Conservation (phyloP, 2,888 invertebrate species). For the Antheraea yamamai region DNA sequence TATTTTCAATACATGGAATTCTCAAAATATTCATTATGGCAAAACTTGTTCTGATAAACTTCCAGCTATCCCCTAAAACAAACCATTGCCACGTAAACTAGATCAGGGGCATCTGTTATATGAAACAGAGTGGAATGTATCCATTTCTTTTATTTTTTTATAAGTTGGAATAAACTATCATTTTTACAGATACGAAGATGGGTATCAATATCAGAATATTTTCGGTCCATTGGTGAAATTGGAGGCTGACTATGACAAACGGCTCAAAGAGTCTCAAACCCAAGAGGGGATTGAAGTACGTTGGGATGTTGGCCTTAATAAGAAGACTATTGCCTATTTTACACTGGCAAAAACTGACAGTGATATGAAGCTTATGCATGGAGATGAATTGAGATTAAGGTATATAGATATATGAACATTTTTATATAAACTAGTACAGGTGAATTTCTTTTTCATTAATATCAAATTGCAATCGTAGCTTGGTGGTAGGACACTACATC, state of each 20-base stretch:
- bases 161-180: neutral
- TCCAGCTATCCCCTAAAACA: neutral
- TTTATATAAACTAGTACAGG: neutral
- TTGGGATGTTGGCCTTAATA: slow-evolving; percentile 99
- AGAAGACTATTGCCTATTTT: slow-evolving; percentile 98
- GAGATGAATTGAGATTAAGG: slow-evolving; percentile 96
- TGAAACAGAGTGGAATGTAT: neutral
- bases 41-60: neutral
- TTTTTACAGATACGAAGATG: slow-evolving; percentile 93
- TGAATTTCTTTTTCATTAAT: too few species aligned
- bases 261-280: slow-evolving; percentile 98
- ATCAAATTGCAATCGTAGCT: too few species aligned
- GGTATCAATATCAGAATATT: slow-evolving; percentile 99
- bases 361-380: slow-evolving; percentile 99
- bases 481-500: too few species aligned
- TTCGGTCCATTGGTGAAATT: slow-evolving; percentile 98
- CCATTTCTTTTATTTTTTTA: neutral
- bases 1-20: neutral
- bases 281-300: slow-evolving; percentile 99
- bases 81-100: too few species aligned
- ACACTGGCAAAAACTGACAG: slow-evolving; percentile 98
- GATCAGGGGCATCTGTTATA: too few species aligned
- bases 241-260: slow-evolving; percentile 99
- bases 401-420: slow-evolving; percentile 30
- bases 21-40: neutral